Evolutionary conservation across 2,888 invertebrate genomes (phyloP).

Genomic region (Mythimna loreyi): DNA sequence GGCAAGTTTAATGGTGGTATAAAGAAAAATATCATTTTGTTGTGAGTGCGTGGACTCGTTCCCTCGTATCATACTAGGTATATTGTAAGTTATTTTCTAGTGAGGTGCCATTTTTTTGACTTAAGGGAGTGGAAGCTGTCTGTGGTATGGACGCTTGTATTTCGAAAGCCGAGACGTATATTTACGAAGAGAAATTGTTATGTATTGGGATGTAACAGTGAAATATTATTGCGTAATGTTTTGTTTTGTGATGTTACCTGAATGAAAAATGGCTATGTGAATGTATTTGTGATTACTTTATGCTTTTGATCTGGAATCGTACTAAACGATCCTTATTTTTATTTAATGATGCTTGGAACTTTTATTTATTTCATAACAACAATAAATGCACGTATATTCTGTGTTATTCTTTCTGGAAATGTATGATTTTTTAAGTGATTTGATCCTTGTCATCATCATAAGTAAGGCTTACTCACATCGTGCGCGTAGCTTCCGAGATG

Average conservation of each 20-base stretch:
- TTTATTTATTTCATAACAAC: too few species aligned
- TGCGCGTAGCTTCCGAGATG: too few species aligned
- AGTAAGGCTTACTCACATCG: too few species aligned
- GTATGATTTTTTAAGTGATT: too few species aligned
- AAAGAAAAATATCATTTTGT: slow-evolving; percentile 71
- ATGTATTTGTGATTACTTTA: slow-evolving; percentile 7
- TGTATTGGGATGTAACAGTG: slow-evolving; percentile 32
- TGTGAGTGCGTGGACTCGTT: slow-evolving; percentile 76
- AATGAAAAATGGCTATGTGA: neutral
- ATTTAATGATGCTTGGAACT: too few species aligned
- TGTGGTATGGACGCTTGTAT: slow-evolving; percentile 10
- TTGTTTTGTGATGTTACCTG: slow-evolving; percentile 22
- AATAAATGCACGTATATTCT: too few species aligned
- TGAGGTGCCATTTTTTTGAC: slow-evolving; percentile 48
- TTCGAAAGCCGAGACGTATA: slow-evolving; percentile 8
- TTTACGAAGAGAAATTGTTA: slow-evolving; percentile 40
- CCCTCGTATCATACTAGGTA: slow-evolving; percentile 71
- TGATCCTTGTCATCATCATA: too few species aligned
- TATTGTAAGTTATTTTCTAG: slow-evolving; percentile 69
- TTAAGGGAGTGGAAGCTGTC: slow-evolving; percentile 29
- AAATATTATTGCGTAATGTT: slow-evolving; percentile 27
- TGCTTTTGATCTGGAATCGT: neutral
- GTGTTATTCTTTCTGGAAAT: too few species aligned
- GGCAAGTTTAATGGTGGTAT: slow-evolving; percentile 62
- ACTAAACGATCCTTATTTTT: neutral